Percentiles rank a stretch among this genome's conserved stretches.
Evolutionary conservation across 2,888 invertebrate species (phyloP).

Genomic region (Limnephilus lunatus): DNA sequence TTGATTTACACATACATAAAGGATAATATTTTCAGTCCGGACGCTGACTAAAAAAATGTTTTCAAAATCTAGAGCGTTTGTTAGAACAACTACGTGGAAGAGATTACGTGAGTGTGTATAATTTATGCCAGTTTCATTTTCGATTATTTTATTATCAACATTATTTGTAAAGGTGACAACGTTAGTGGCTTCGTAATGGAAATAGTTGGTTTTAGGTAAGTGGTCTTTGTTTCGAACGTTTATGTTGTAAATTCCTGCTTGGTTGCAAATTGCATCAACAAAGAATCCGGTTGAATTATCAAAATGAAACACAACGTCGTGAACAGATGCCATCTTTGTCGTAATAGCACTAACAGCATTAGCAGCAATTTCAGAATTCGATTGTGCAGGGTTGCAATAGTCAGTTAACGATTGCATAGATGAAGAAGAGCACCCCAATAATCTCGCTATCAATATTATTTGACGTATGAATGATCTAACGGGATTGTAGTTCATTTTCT

Average conservation of each 20-base stretch:
- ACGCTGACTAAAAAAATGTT: background rate
- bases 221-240: background rate
- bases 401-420: background rate
- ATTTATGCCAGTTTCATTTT: background rate
- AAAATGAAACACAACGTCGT: conserved; percentile 11
- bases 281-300: background rate
- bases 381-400: background rate
- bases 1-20: background rate
- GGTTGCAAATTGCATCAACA: background rate
- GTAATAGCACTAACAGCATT: background rate
- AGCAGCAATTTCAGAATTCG: background rate
- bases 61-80: background rate
- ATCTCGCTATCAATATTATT: background rate
- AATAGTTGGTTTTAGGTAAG: background rate
- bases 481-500: background rate
- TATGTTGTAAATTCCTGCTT: background rate
- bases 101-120: background rate
- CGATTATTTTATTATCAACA: background rate
- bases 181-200: background rate
- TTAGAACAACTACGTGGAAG: background rate
- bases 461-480: background rate
- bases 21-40: background rate
- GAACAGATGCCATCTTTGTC: background rate
- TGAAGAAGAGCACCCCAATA: background rate
- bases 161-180: background rate